phyloP scores from a whole-genome alignment of 2,888 invertebrate genomes.

The Eumerus sabulonum region DNA sequence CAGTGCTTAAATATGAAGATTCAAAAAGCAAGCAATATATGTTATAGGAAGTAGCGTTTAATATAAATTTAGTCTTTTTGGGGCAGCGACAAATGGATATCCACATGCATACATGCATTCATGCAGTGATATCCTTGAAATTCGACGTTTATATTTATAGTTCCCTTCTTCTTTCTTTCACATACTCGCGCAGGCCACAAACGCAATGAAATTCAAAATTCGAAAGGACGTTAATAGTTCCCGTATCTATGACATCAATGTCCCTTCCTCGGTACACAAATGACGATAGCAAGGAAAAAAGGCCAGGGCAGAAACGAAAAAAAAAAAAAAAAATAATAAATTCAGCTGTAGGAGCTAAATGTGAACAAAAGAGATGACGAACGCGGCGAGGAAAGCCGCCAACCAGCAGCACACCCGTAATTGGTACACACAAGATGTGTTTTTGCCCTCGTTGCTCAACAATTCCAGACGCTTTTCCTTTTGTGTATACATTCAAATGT shows the following conservation, averaged over 20 bases:
- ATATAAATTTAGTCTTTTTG: conserved; percentile 47
- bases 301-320: background rate
- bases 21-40: conserved; percentile 60
- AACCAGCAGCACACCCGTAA: conserved; percentile 57
- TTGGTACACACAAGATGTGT: conserved; percentile 57
- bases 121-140: conserved; percentile 17
- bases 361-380: conserved; percentile 54
- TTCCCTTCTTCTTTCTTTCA: background rate
- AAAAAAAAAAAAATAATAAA: conserved; percentile 16
- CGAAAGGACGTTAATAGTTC: conserved; percentile 36
- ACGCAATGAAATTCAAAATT: background rate
- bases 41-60: conserved; percentile 51
- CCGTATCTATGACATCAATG: conserved; percentile 36
- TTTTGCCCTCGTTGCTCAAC: conserved; percentile 23
- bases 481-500: conserved; percentile 10
- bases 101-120: conserved; percentile 37
- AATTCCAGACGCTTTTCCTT: background rate
- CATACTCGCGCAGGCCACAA: conserved; percentile 4
- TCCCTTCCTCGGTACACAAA: conserved; percentile 6
- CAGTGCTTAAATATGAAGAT: conserved; percentile 57
- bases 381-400: conserved; percentile 1
- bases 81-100: conserved; percentile 37
- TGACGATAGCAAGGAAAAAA: conserved; percentile 3
- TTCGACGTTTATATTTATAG: conserved; percentile 42
- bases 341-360: conserved; percentile 53